phyloP scores from a whole-genome alignment of 2,888 invertebrate genomes.

The Synanthedon formicaeformis region DNA sequence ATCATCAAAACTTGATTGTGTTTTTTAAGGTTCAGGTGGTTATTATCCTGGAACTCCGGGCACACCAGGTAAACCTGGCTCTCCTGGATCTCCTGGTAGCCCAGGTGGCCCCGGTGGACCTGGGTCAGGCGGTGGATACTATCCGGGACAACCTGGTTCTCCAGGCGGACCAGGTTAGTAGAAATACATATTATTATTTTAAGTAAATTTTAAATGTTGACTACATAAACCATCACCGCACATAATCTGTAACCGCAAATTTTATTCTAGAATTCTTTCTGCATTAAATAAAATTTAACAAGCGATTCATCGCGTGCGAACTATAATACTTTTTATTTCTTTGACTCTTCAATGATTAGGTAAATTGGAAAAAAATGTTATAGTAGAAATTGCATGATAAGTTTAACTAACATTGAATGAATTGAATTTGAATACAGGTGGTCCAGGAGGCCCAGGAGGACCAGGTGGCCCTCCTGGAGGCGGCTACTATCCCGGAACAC shows the following conservation, averaged over 20 bases:
- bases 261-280: too few relatives aligned
- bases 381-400: neutral
- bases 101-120: constrained; percentile 10
- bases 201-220: neutral
- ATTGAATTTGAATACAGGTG: constrained; percentile 26
- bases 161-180: constrained; percentile 7
- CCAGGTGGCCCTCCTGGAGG: constrained; percentile 5
- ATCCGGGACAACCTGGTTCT: constrained; percentile 5
- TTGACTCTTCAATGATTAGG: neutral
- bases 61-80: constrained; percentile 37
- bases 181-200: neutral
- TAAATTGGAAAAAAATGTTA: neutral
- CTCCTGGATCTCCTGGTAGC: constrained; percentile 15
- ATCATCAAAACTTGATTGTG: neutral
- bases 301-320: too few relatives aligned
- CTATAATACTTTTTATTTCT: too few relatives aligned
- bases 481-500: constrained; percentile 8
- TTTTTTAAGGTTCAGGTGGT: constrained; percentile 11
- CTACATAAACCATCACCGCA: too few relatives aligned
- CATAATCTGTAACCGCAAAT: neutral
- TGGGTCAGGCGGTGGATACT: constrained; percentile 4
- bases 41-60: constrained; percentile 40
- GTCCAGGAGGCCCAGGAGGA: constrained; percentile 55
- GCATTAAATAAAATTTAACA: too few relatives aligned
- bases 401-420: neutral